Evolutionary conservation across 1,140 invertebrate genomes (phyloP), one percentile per base, ranked within the genome.

Genomic region (Leucophenga varia): DNA sequence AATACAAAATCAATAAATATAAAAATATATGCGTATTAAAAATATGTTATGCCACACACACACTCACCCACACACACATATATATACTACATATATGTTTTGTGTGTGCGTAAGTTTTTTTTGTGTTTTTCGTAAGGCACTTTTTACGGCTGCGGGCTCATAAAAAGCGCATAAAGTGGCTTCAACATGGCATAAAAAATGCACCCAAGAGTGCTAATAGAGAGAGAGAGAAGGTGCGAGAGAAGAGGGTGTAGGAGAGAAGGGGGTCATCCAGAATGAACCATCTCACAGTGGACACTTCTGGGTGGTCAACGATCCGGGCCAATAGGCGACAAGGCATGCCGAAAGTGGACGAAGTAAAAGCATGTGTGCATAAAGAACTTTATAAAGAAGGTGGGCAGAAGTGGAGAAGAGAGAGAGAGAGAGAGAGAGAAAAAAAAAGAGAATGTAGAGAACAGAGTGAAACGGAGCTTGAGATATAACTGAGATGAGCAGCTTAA

Each of bases 111-210:
- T 22, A 17, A 43, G 17, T 28, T 63, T 54, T 52, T 37, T 46
- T 31, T 40, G 36, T 48, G 36, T 46, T 40, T 35, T 45, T 49
- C 57, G 59, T 42, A 48, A 49, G 45, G 39, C 51, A 55, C 39
- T 65, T 67, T 64, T 65, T 65, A 65, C 49, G 59, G 57, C 61
- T 65, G 63, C 63, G 55, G 61, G 57, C 50, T 48, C 59, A 67
- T 64, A 65, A 65, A 65, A 65, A 67, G 63, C 55, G 59, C 61
- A 65, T 65, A 65, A 65, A 65, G 59, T 67, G 61, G 61, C 61
- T 52, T 65, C 59, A 65, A 61, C 53, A 65, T 65, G 49, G 50
- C 54, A 64, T 64, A 64, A 64, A 64, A 6, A 64, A 65, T 53
- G 61, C 61, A 61, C 54, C 59, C 52, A 45, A 64, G 59, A 65